Percentiles rank a stretch among this genome's conserved stretches.
These are phyloP conservation scores for Orientallactaga bullata DNA, from an alignment of 2,113 vertebrate species.

Conservation along the genomic window DNA sequence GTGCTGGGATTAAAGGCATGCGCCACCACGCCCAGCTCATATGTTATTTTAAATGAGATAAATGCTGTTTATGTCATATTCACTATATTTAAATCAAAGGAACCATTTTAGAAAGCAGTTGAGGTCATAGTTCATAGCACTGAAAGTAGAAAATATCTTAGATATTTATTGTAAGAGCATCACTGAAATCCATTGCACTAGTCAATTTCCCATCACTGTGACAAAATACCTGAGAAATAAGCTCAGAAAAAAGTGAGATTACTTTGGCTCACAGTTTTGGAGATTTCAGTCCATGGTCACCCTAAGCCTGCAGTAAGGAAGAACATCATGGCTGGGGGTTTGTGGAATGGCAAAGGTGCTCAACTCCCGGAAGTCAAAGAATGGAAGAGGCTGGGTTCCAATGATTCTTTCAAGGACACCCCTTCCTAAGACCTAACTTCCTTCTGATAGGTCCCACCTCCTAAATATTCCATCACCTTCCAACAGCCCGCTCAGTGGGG, in stretches of 20 bases:
- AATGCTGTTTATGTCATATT: neutral
- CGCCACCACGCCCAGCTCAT: too few relatives aligned
- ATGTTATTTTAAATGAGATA: neutral
- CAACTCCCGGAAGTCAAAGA: too few relatives aligned
- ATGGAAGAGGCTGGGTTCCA: neutral
- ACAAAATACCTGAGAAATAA: neutral
- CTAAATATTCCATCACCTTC: too few relatives aligned
- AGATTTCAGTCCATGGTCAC: neutral
- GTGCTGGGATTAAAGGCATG: too few relatives aligned
- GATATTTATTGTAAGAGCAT: neutral
- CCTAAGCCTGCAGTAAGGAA: neutral
- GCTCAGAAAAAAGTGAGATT: neutral
- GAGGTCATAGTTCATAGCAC: neutral
- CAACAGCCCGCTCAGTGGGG: neutral
- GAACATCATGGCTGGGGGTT: too few relatives aligned
- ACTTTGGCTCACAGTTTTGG: neutral
- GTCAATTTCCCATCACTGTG: neutral
- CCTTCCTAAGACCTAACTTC: too few relatives aligned
- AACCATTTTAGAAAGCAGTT: neutral
- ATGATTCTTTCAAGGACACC: neutral
- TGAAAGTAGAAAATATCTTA: slow-evolving; percentile 25
- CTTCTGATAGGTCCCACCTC: neutral
- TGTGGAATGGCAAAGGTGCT: neutral
- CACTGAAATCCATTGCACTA: neutral
- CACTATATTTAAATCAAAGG: slow-evolving; percentile 13